Percentiles rank a stretch among this genome's conserved stretches.
phyloP scores from a whole-genome alignment of 2,797 vertebrate species.

The Intellagama lesueurii region DNA sequence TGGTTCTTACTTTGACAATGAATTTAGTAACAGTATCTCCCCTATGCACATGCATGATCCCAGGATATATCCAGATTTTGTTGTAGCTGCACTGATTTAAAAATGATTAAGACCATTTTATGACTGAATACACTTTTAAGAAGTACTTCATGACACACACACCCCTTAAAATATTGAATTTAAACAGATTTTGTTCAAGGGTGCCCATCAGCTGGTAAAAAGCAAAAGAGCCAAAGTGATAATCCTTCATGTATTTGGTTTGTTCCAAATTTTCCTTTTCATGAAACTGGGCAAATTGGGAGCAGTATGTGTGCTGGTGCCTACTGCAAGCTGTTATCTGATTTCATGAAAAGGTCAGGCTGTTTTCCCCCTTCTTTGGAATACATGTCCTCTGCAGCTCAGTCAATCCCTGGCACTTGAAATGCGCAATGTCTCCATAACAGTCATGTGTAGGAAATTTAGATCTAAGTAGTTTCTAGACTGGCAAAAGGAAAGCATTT shows the following conservation, averaged over 20 bases:
- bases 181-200: slow-evolving; percentile 16
- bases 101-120: neutral
- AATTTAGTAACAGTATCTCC: neutral
- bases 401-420: slow-evolving; percentile 32
- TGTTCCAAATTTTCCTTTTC: slow-evolving; percentile 32
- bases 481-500: slow-evolving; percentile 50
- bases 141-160: neutral
- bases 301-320: slow-evolving; percentile 9
- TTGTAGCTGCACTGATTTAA: neutral
- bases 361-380: slow-evolving; percentile 14
- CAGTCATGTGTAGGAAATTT: slow-evolving; percentile 59
- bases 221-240: neutral
- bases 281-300: slow-evolving; percentile 11
- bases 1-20: neutral
- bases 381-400: neutral
- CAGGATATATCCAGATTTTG: neutral
- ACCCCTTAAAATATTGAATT: neutral
- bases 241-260: slow-evolving; percentile 16
- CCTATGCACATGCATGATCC: neutral
- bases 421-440: slow-evolving; percentile 40
- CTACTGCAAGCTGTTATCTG: slow-evolving; percentile 40
- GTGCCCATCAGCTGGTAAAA: neutral
- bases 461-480: slow-evolving; percentile 61
- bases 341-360: slow-evolving; percentile 50
- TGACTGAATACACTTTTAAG: slow-evolving; percentile 3